Base-by-base conservation (phyloP, 92 coral and sea anemone species). In the Micromussa lordhowensis region DNA sequence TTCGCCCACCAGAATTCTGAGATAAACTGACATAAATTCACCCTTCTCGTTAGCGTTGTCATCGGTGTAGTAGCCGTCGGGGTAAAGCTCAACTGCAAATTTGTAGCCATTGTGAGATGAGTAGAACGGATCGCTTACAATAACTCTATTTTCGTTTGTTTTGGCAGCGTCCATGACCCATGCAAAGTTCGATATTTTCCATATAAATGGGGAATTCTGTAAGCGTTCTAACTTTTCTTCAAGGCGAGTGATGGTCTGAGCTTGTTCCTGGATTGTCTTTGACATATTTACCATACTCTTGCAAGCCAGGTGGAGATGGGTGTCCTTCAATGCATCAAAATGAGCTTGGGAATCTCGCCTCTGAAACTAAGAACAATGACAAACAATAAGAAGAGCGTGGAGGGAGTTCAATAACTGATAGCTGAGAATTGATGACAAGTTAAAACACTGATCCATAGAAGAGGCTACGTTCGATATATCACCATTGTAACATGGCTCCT, bases 1-100 rank as follows among this genome's bases (percentile, higher is more conserved):
- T 54, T 92, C 91, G 29, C 94, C 94, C 3, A 87, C 80, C 64
- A 88, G 86, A 51, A 85, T 73, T 34, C 90, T 81, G 29, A 87
- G 82, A 21, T 87, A 87, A 21, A 87, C 59, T 72, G 90, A 87
- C 85, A 87, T 81, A 55, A 86, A 86, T 11, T 77, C 49, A 1
- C 66, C 77, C 28, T 78, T 77, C 38, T 49, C 68, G 13, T 64
- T 21, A 10, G 26, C 31, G 26, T 38, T 78, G n/a, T 68, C 58
- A 18, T 53, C 38, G 21, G 66, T 77, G 63, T 86, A 34, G 69
- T 77, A 86, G 18, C 89, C 90, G 71, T 87, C 76, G 3, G 90
- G 90, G 14, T 87, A 79, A 1, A 87, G 70, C 68, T 87, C 85
- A 21, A 79, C 34, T 36, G 3, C 40, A 2, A 87, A 79, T 54